These are phyloP conservation scores for Elephas maximus DNA, from an alignment of 2,113 vertebrate genomes.

Conservation along the genomic window DNA sequence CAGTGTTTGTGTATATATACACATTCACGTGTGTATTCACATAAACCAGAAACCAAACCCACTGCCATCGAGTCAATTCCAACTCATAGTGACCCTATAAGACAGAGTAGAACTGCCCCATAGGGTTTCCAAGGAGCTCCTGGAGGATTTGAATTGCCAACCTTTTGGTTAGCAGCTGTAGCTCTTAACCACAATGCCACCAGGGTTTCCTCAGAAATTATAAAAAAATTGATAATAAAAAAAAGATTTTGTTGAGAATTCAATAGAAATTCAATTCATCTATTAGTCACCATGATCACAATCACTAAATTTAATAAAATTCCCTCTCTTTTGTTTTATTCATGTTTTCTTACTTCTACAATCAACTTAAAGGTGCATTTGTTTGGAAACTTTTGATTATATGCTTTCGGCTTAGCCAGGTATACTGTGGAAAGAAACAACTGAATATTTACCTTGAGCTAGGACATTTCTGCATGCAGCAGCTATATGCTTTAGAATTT, in stretches of 20 bases:
- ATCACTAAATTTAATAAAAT: neutral
- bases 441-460: neutral
- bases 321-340: neutral
- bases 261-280: neutral
- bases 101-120: too few species aligned
- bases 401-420: neutral
- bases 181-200: too few species aligned
- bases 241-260: neutral
- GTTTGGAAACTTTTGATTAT: neutral
- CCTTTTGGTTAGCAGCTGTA: too few species aligned
- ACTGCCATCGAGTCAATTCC: too few species aligned
- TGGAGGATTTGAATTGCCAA: too few species aligned
- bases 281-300: neutral
- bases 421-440: neutral
- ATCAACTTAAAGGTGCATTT: slow-evolving; percentile 9
- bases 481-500: neutral
- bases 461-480: neutral
- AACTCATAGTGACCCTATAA: too few species aligned
- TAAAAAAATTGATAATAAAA: neutral
- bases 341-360: neutral
- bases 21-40: neutral
- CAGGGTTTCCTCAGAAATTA: too few species aligned
- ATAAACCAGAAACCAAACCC: neutral
- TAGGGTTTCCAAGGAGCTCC: too few species aligned
- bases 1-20: neutral